A percentile compares a stretch with the other conserved stretches of the same genome.
Evolutionary conservation across 2,113 vertebrate species (phyloP).

Genomic region (Copsychus sechellarum): DNA sequence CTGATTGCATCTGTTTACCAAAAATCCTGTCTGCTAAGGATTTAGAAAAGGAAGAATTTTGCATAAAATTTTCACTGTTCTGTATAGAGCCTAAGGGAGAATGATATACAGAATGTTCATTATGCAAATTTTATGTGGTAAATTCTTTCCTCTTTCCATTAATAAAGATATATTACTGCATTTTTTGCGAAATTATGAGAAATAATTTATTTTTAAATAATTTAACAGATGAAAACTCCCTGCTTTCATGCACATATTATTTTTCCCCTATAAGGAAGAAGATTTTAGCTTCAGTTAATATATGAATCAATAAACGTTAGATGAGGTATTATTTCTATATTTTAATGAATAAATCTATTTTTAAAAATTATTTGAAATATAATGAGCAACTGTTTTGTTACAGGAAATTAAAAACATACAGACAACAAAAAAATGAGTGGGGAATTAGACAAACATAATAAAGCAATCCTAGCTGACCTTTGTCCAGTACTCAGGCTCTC

Average conservation of each 20-base stretch:
- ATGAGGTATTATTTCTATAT: not conserved
- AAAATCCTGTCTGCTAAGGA: not conserved
- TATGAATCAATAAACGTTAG: not conserved
- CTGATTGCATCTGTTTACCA: not conserved
- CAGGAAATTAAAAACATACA: not conserved
- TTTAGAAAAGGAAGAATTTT: not conserved
- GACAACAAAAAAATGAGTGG: conserved; percentile 1
- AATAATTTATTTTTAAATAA: not conserved
- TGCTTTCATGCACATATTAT: not conserved
- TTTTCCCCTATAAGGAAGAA: not conserved
- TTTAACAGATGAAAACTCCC: not conserved
- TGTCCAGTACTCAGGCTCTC: not conserved
- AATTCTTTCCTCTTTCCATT: not conserved
- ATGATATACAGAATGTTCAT: not conserved
- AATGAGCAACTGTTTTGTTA: not conserved
- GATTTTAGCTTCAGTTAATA: not conserved
- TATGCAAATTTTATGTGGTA: not conserved
- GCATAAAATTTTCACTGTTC: not conserved
- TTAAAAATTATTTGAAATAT: not conserved
- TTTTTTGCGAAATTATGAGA: not conserved
- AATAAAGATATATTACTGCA: not conserved
- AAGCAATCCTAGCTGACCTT: not conserved
- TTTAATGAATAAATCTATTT: not conserved
- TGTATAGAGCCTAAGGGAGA: not conserved
- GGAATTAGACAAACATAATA: not conserved